These are phyloP conservation scores for Nebria ingens DNA, from an alignment of 1,140 invertebrate genomes.

Conservation along the genomic window DNA sequence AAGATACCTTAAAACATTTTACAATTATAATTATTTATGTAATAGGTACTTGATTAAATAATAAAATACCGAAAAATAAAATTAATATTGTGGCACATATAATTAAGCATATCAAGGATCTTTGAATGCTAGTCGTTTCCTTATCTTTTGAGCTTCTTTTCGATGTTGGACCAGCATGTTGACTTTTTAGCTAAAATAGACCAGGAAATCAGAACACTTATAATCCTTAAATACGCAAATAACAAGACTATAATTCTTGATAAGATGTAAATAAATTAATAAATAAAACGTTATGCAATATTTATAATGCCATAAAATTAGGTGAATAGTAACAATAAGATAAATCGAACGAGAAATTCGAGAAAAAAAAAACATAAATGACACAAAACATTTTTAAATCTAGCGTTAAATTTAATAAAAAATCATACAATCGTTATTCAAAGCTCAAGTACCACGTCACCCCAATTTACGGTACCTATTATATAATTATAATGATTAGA, in stretches of 20 bases:
- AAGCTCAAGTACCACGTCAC: too few species aligned
- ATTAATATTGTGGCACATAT: conserved; percentile 29
- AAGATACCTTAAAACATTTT: conserved; percentile 29
- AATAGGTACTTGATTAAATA: not conserved
- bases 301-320: not conserved
- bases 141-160: conserved; percentile 24
- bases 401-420: too few species aligned
- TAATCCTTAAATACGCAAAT: too few species aligned
- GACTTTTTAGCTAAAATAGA: conserved; percentile 28
- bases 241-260: not conserved
- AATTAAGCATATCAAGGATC: conserved; percentile 30
- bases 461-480: too few species aligned
- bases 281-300: not conserved
- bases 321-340: too few species aligned
- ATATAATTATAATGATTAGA: too few species aligned
- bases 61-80: conserved; percentile 25
- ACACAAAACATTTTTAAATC: too few species aligned
- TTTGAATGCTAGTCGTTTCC: conserved; percentile 22
- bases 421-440: too few species aligned
- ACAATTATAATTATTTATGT: not conserved
- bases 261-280: not conserved
- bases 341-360: too few species aligned
- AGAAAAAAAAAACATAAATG: too few species aligned
- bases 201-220: not conserved
- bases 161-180: conserved; percentile 21